Conservation (phyloP, 2,113 vertebrate species). For the Ellobius talpinus region DNA sequence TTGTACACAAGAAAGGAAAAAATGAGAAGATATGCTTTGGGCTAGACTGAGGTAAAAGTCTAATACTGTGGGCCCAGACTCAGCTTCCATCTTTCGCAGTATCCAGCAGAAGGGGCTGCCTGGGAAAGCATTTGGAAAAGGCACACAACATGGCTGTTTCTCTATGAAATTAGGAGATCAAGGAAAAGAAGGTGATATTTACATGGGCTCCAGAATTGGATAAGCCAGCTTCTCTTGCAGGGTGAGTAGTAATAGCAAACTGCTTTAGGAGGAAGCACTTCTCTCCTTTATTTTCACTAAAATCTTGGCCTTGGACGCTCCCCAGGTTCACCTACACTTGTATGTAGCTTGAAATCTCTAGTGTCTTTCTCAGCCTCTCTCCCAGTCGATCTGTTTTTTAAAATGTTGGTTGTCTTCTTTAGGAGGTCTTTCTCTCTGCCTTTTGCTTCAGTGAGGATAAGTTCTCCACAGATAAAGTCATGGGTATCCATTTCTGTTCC, state of each 20-base stretch:
- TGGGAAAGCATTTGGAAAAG: background rate
- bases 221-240: slow-evolving; percentile 13
- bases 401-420: background rate
- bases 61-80: background rate
- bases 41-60: background rate
- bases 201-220: background rate
- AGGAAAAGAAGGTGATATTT: background rate
- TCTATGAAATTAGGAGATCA: background rate
- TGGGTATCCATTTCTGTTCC: background rate
- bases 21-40: slow-evolving; percentile 34
- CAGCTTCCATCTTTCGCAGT: slow-evolving; percentile 18
- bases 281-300: background rate
- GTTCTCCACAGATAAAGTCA: background rate
- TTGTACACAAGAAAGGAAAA: slow-evolving; percentile 40
- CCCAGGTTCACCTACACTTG: background rate
- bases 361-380: background rate
- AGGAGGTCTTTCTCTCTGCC: background rate
- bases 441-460: background rate
- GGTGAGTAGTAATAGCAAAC: background rate
- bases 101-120: background rate
- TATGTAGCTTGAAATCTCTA: slow-evolving; percentile 20
- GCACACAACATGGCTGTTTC: background rate
- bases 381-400: background rate
- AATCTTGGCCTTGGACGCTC: slow-evolving; percentile 19
- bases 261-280: slow-evolving; percentile 39